Base-by-base conservation (phyloP, 2,888 invertebrate species). In the Euzophera pinguis region DNA sequence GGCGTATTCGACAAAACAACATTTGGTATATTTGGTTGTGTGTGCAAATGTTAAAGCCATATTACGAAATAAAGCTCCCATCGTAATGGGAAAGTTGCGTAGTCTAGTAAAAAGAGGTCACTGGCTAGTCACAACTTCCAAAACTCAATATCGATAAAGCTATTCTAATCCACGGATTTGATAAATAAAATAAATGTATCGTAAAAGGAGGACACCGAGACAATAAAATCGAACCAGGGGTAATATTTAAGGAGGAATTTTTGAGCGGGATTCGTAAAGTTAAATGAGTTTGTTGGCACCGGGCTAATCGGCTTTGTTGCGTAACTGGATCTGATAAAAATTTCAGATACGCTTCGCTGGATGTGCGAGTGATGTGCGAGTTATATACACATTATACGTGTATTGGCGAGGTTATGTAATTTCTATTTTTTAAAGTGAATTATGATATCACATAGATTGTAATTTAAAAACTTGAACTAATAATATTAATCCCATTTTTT, bases 231-330 rank as follows among this genome's bases (percentile, higher is more conserved):
- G 79, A 84, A 82, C 68, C 71, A 72, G 76, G 76, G 72, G 69
- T 78, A 80, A 84, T 83, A 82, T 83, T 81, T 76, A 68, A 71
- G 71, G 71, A 69, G 73, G 68, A 70, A 81, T 84, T 83, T 84
- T 84, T 81, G 79, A 81, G 75, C 73, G 67, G 71, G 75, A 75
- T 78, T 78, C 81, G 80, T 76, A 79, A 88, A 88, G 88, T 89
- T 89, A 87, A 90, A 90, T 88, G 87, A 86, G 86, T 87, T 87
- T 84, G 80, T 80, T 83, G 80, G 73, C 78, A 78, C 72, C 71
- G 75, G 22, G 72, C 75, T 78, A 78, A 79, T 78, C 78, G 72
- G 65, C 72, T 81, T 80, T 81, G 81, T 84, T 80, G 76, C 75
- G 75, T 73, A 80, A 73, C 73, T 65, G 67, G 68, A 86, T 87